Conservation (phyloP, 2,888 invertebrate genomes). For the Erannis defoliaria region DNA sequence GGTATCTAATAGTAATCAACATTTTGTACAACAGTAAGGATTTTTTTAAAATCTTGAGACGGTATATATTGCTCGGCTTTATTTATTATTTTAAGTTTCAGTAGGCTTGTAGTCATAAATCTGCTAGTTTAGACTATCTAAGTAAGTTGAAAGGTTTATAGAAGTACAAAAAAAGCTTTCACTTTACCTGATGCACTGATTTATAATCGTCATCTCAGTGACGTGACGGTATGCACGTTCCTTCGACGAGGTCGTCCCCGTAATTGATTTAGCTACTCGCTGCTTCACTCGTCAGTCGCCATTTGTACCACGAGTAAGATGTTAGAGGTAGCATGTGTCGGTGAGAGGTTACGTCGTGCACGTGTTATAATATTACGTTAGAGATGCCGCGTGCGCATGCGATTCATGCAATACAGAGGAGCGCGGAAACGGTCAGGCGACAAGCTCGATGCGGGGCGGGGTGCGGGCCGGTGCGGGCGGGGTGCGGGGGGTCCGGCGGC, state of each 20-base stretch:
- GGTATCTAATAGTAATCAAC: no score
- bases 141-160: no score
- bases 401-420: background rate
- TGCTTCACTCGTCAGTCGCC: slow-evolving; percentile 51
- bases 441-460: slow-evolving; percentile 35
- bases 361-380: background rate
- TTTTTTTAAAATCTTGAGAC: no score
- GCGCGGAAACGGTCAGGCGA: slow-evolving; percentile 15
- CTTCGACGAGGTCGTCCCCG: background rate
- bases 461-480: background rate
- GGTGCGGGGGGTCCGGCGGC: background rate
- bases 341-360: slow-evolving; percentile 16
- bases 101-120: no score
- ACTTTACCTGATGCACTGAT: slow-evolving; percentile 4
- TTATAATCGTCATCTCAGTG: no score
- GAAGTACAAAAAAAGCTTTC: background rate
- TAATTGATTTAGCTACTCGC: no score
- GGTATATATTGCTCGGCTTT: no score
- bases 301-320: slow-evolving; percentile 66
- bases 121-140: background rate
- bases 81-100: no score
- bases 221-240: background rate
- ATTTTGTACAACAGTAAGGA: no score
- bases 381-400: slow-evolving; percentile 28
- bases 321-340: slow-evolving; percentile 38